Percentiles rank a stretch among this genome's conserved stretches.
Conservation (phyloP, 2,113 vertebrate species). For the Poeciliopsis prolifica region DNA sequence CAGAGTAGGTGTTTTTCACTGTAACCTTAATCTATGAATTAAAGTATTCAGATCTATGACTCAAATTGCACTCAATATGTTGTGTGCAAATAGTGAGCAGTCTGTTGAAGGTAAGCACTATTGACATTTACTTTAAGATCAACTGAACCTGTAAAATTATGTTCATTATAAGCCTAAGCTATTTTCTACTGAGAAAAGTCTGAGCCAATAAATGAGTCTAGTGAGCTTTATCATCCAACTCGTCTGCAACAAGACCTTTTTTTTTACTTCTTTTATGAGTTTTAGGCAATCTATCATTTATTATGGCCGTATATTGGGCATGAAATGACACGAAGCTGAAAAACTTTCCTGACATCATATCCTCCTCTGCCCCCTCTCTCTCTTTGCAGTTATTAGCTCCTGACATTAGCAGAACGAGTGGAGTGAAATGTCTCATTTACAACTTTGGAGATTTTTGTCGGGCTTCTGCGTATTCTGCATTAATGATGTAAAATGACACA, state of each 20-base stretch:
- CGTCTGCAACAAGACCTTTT: slow-evolving; percentile 60
- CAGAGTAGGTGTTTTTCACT: too few relatives aligned
- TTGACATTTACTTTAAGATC: background rate
- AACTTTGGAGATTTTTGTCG: slow-evolving; percentile 52
- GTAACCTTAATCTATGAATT: too few relatives aligned
- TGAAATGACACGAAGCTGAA: slow-evolving; percentile 44
- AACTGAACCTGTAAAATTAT: background rate
- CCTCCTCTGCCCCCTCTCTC: slow-evolving; percentile 11
- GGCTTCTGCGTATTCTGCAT: slow-evolving; percentile 60
- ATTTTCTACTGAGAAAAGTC: slow-evolving; percentile 18
- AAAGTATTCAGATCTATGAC: background rate
- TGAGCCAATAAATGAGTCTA: slow-evolving; percentile 37
- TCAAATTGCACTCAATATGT: background rate
- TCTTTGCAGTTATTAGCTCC: slow-evolving; percentile 41
- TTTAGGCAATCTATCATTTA: slow-evolving; percentile 62
- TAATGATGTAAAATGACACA: slow-evolving; percentile 73
- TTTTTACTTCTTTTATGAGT: slow-evolving; percentile 66
- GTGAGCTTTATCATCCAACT: slow-evolving; percentile 56
- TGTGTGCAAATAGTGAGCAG: background rate
- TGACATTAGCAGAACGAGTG: slow-evolving; percentile 52
- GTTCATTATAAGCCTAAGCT: slow-evolving; percentile 5
- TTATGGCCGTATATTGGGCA: slow-evolving; percentile 44
- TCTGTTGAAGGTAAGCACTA: background rate
- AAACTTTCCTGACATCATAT: slow-evolving; percentile 4
- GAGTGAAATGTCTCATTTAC: slow-evolving; percentile 68